Evolutionary conservation across 2,888 invertebrate genomes (phyloP), one percentile per base, ranked within the genome.

Genomic region (Ametastegia equiseti): DNA sequence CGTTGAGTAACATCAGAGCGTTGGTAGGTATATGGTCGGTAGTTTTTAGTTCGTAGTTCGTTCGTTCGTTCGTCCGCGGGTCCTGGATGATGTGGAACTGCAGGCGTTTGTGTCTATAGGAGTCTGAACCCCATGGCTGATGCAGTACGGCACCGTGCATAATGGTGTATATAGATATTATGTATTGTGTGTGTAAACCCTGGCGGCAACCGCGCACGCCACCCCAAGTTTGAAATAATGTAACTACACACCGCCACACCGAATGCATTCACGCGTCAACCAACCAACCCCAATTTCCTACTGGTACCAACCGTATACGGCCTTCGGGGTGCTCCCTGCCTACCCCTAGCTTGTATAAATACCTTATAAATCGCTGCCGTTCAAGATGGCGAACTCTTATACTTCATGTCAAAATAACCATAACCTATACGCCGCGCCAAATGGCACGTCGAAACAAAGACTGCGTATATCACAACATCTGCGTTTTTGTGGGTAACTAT

Each of bases 361-460:
- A 86, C 86, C 85, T 84, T 79, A 84, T 84, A 85, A 86, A 86
- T 85, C 87, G 81, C 81, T 82, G 83, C 73, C 81, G 82, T 84
- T 84, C 88, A 88, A 90, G 86, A 90, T 90, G 90, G 89, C 88
- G 89, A 87, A 30, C 60, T 78, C 60, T n/a, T n/a, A n/a, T 78
- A 63, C 42, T 27, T 60, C 19, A 27, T 88, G 88, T 88, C 88
- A 88, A 88, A 89, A 89, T 89, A 89, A 85, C 86, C 84, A 84
- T 85, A 82, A 84, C 82, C 45, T 47, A 19, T 15, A 23, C 33
- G 15, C 6, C n/a, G 5, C 3, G 2, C 11, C 2, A 3, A 15
- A 23, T 23, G 11, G 1, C 15, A 47, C 27, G 47, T 11, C 45
- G 27, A 71, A 47, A 47, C 15, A 11, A 63, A 63, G 33, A 23